Evolutionary conservation across 2,797 vertebrate genomes (phyloP).

Genomic region (Darevskia nairensis): DNA sequence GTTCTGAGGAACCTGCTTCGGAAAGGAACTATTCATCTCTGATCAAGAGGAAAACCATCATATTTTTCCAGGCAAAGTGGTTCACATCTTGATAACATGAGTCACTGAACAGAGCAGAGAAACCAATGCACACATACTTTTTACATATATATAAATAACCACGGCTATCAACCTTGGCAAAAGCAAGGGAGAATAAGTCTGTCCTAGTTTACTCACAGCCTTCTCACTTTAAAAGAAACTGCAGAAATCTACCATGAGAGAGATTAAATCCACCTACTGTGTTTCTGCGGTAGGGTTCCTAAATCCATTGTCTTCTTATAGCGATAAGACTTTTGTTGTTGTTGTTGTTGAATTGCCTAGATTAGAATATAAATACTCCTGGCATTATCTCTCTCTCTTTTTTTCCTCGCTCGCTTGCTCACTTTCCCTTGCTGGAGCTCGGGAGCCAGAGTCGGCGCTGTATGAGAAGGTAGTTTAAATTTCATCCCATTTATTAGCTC

Average conservation of each 20-base stretch:
- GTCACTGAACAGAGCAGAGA: slow-evolving; percentile 15
- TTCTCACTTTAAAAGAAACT: slow-evolving; percentile 37
- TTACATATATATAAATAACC: slow-evolving; percentile 16
- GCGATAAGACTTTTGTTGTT: slow-evolving; percentile 37
- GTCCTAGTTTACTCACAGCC: slow-evolving; percentile 22
- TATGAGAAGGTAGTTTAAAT: slow-evolving; percentile 75
- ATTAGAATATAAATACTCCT: slow-evolving; percentile 60
- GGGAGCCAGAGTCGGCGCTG: slow-evolving; percentile 28
- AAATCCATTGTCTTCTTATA: slow-evolving; percentile 81
- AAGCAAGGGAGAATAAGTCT: slow-evolving; percentile 21
- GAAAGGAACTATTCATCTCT: neutral
- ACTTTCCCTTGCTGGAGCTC: slow-evolving; percentile 49
- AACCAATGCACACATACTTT: slow-evolving; percentile 16
- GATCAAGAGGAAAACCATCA: slow-evolving; percentile 21
- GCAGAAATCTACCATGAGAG: slow-evolving; percentile 31
- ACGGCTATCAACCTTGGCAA: slow-evolving; percentile 30
- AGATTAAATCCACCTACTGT: slow-evolving; percentile 85
- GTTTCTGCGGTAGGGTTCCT: slow-evolving; percentile 80
- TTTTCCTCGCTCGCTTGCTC: slow-evolving; percentile 34
- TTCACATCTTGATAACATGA: slow-evolving; percentile 26
- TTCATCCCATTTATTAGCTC: slow-evolving; percentile 73
- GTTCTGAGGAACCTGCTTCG: slow-evolving; percentile 37
- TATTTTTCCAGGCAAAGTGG: slow-evolving; percentile 30
- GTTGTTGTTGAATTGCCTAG: slow-evolving; percentile 31
- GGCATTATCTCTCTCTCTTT: slow-evolving; percentile 66